A percentile compares a stretch with the other conserved stretches of the same genome.
Evolutionary conservation across 1,140 invertebrate species (phyloP).

Genomic region (Thereuonema tuberculata): DNA sequence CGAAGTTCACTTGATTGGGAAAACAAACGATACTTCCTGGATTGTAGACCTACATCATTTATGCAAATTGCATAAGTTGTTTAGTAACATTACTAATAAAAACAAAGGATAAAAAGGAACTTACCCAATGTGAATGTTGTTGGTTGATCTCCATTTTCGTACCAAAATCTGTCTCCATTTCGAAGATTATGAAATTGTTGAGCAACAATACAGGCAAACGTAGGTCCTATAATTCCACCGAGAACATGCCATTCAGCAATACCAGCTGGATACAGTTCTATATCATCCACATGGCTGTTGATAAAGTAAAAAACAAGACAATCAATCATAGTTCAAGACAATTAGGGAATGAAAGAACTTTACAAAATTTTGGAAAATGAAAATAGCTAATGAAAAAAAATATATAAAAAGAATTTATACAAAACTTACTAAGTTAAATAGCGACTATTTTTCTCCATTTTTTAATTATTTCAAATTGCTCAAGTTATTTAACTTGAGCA

Average conservation of each 20-base stretch:
- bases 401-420: no score
- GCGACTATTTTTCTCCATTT: no score
- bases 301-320: slow-evolving; percentile 6
- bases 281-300: slow-evolving; percentile 25
- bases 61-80: no score
- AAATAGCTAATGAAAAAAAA: slow-evolving; percentile 39
- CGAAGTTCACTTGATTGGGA: no score
- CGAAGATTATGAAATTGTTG: slow-evolving; percentile 43
- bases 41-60: no score
- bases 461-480: no score
- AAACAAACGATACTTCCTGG: no score
- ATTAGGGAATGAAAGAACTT: slow-evolving; percentile 17
- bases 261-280: slow-evolving; percentile 45
- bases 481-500: no score
- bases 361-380: slow-evolving; percentile 40
- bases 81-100: no score
- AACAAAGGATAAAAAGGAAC: no score
- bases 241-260: slow-evolving; percentile 37
- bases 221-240: slow-evolving; percentile 41
- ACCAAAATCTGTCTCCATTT: slow-evolving; percentile 41
- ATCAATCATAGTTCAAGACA: background rate
- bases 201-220: slow-evolving; percentile 41
- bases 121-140: slow-evolving; percentile 67
- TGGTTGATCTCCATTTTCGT: slow-evolving; percentile 50
- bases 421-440: no score